These are phyloP conservation scores for Psilanteris sp. DNA, from an alignment of 1,140 invertebrate species.

Conservation along the genomic window DNA sequence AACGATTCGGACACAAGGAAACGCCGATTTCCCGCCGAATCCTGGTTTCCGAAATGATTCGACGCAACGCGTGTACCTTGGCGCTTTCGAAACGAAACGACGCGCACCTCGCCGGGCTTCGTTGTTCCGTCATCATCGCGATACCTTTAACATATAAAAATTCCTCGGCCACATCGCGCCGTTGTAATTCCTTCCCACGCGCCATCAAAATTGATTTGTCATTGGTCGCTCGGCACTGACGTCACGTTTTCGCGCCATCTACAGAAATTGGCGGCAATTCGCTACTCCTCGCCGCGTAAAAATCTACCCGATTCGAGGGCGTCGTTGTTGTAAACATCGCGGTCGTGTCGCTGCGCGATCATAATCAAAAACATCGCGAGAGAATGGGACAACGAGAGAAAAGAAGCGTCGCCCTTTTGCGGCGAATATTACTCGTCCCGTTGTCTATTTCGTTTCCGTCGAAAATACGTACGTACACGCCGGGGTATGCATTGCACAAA, in stretches of 20 bases:
- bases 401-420: conserved; percentile 14
- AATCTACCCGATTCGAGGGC: conserved; percentile 26
- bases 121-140: too few relatives aligned
- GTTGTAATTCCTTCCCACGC: conserved; percentile 38
- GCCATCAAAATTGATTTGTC: conserved; percentile 44
- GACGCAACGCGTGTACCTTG: too few relatives aligned
- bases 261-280: conserved; percentile 37
- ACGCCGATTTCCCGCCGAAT: too few relatives aligned
- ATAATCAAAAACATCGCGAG: too few relatives aligned
- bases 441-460: not conserved
- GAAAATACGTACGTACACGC: conserved; percentile 1
- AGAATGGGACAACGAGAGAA: conserved; percentile 24
- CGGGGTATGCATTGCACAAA: not conserved
- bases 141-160: conserved; percentile 36
- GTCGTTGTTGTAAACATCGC: conserved; percentile 26
- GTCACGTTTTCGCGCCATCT: conserved; percentile 48
- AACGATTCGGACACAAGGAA: too few relatives aligned
- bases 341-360: conserved; percentile 9
- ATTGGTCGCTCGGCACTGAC: conserved; percentile 27
- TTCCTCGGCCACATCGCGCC: not conserved
- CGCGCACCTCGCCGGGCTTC: too few relatives aligned
- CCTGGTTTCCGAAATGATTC: too few relatives aligned
- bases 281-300: conserved; percentile 2
- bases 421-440: conserved; percentile 9
- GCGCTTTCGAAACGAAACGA: too few relatives aligned